Base-by-base conservation (phyloP, 2,888 invertebrate genomes). In the Chymomyza procnemis region DNA sequence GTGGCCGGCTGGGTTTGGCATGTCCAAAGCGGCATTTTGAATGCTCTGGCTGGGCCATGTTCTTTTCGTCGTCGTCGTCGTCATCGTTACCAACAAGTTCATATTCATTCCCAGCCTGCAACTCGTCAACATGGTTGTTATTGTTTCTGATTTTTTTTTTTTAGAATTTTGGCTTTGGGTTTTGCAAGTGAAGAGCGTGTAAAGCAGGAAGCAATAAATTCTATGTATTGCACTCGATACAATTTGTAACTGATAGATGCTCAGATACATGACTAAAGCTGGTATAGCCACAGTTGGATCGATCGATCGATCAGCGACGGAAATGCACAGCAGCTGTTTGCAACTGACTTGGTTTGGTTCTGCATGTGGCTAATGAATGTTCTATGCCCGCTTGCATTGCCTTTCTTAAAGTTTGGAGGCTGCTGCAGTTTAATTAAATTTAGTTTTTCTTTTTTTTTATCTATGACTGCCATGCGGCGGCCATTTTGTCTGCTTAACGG, bases 201-300 rank as follows among this genome's bases (percentile, higher is more conserved):
- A 75, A 68, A 74, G 74, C 88, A 89, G 88, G 88, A 89, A 89
- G 87, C 81, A 89, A 89, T 89, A 89, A 89, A 89, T 88, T 88
- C 80, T 87, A 86, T 85, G 78, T 84, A 88, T 85, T 87, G 86
- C 80, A 68, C 76, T 79, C 76, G 84, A 86, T 88, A 87, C 86
- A 88, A 88, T 88, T 89, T 89, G 86, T 86, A 80, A 75, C 79
- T 82, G 77, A 88, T 88, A 85, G 64, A 69, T 68, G 66, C 57
- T 22, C 22, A 46, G 67, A 72, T 64, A 62, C 65, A 65, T 65
- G 58, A 61, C 57, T 62, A 57, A 26, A 26, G 26, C 26, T 74
- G 69, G 56, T 69, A 66, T 69, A 70, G 65, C 67, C 52, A 14
- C 60, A 30, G 34, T 34, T 57, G 8, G 57, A 16, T 57, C 2